Evolutionary conservation across 1,140 invertebrate genomes (phyloP).

Genomic region (Bombus superbus): DNA sequence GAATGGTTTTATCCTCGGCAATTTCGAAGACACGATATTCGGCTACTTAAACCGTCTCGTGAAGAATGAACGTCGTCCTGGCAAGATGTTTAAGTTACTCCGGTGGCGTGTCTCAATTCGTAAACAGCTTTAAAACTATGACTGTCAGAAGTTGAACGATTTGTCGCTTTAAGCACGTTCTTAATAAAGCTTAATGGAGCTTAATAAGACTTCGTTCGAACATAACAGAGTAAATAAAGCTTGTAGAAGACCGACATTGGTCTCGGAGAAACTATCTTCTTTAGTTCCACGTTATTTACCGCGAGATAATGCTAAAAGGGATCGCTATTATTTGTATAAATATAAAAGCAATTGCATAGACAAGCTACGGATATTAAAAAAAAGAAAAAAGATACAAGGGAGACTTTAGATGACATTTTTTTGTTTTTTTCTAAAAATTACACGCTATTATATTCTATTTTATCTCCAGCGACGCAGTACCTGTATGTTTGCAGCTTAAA

Average conservation of each 20-base stretch:
- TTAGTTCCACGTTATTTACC: no score
- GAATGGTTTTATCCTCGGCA: neutral
- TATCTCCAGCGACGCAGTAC: neutral
- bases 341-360: neutral
- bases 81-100: neutral
- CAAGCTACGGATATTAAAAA: neutral
- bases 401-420: neutral
- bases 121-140: neutral
- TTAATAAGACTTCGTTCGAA: no score
- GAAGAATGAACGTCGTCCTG: neutral
- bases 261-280: no score
- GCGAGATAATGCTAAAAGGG: no score
- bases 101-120: neutral
- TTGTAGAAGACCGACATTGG: no score
- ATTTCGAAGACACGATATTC: neutral
- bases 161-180: no score
- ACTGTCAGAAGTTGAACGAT: neutral
- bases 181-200: no score
- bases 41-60: neutral
- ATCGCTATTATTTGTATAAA: neutral
- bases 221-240: no score
- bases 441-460: neutral
- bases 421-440: neutral
- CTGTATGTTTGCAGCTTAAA: neutral
- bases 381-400: neutral